Conservation (phyloP, 2,888 invertebrate species). For the Mesopsocus fuscifrons region DNA sequence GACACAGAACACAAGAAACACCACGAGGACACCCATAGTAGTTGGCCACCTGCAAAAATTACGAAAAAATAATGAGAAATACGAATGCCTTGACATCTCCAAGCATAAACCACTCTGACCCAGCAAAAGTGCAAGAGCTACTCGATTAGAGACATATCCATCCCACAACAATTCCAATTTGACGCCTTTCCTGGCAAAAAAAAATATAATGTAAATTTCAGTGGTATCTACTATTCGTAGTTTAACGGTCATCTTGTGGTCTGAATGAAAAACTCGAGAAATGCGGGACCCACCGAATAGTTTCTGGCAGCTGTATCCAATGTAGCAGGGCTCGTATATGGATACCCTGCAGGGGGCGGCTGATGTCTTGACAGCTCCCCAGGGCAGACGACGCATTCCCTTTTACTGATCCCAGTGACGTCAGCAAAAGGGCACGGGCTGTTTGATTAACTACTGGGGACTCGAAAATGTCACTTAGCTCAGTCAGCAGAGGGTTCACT, state of each 20-base stretch:
- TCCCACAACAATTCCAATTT: too few relatives aligned
- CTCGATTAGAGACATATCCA: too few relatives aligned
- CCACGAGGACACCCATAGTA: conserved; percentile 72
- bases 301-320: conserved; percentile 22
- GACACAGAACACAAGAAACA: conserved; percentile 71
- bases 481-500: conserved; percentile 46
- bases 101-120: too few relatives aligned
- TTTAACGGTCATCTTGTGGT: too few relatives aligned
- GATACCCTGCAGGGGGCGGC: conserved; percentile 48
- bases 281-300: too few relatives aligned
- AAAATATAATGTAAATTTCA: too few relatives aligned
- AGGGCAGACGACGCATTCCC: conserved; percentile 58
- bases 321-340: conserved; percentile 32
- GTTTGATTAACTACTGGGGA: conserved; percentile 60
- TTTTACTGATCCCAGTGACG: conserved; percentile 45
- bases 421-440: conserved; percentile 47
- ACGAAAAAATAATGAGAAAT: conserved; percentile 2
- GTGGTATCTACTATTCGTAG: too few relatives aligned
- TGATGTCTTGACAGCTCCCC: conserved; percentile 55
- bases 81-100: background rate
- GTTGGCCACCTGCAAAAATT: conserved; percentile 55
- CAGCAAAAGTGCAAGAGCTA: too few relatives aligned
- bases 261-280: too few relatives aligned
- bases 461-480: conserved; percentile 57
- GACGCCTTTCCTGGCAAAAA: too few relatives aligned